Evolutionary conservation across 2,888 invertebrate genomes (phyloP).

Genomic region (Camptogramma bilineatum): DNA sequence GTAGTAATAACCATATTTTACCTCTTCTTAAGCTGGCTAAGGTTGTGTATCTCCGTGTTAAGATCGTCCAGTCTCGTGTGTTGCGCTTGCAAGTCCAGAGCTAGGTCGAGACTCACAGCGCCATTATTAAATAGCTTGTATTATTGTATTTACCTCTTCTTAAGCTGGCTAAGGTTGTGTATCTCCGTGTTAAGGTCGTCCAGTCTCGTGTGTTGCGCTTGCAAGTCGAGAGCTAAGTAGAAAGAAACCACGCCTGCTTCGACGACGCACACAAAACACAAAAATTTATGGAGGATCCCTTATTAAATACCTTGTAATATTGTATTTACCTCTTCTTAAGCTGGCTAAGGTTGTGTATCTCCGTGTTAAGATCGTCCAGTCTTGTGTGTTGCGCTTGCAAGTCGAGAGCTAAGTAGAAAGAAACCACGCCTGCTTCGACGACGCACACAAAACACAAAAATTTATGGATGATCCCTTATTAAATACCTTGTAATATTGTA

Average conservation of each 20-base stretch:
- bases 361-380: constrained; percentile 92
- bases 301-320: too few species aligned
- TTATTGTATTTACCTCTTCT: constrained; percentile 88
- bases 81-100: constrained; percentile 96
- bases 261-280: too few species aligned
- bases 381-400: constrained; percentile 96
- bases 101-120: constrained; percentile 95
- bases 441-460: too few species aligned
- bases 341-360: constrained; percentile 92
- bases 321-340: constrained; percentile 89
- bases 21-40: constrained; percentile 91
- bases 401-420: constrained; percentile 96
- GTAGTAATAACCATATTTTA: too few species aligned
- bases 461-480: too few species aligned
- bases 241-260: too few species aligned
- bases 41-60: constrained; percentile 92
- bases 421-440: too few species aligned
- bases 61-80: constrained; percentile 93
- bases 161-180: constrained; percentile 91
- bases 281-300: too few species aligned
- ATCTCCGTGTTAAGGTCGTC: constrained; percentile 94
- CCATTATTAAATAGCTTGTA: too few species aligned
- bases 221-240: constrained; percentile 95
- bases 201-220: constrained; percentile 95
- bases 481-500: too few species aligned